Base-by-base conservation (phyloP, 2,797 vertebrate species). In the Gallinago nigripennis region DNA sequence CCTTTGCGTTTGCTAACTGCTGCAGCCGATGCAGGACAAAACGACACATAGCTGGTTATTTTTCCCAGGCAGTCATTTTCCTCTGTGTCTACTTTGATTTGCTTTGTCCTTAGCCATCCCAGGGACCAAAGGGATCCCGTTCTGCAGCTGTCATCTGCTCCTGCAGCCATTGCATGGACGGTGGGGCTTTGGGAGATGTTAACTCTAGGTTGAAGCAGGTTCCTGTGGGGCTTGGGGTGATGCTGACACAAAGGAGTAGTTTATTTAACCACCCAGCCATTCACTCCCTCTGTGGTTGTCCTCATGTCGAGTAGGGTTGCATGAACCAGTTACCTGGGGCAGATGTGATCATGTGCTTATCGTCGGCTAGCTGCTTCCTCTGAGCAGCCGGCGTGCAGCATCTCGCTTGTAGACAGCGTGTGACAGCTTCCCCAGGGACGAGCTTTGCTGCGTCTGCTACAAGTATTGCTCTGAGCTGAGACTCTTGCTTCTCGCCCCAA, bases 361-460 rank as follows among this genome's bases (percentile, higher is more conserved):
- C 3, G 21, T 39, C 86, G 69, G n/a, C 66, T 70, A 1, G 8
- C 65, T 12, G 45, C 80, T 79, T 48, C 71, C 87, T 57, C 45
- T 1, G 1, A 46, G 45, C 76, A 41, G 79, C 46, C 10, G 15
- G 63, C 6, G 1, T 2, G 9, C 78, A 35, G 51, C 65, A 6
- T 85, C 82, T 87, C 12, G 1, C 85, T 89, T 33, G 75, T 75
- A 77, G 86, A 56, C 86, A 75, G 7, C 4, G 12, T 84, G 19
- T 24, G 56, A 48, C 92, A 72, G 81, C 72, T 86, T 95, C 90
- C 90, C 80, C 54, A 33, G 83, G 86, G 88, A 82, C 15, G 23
- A 61, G 77, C 46, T 81, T 69, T 75, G 33, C 86, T 79, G 77
- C 13, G 5, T 61, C 86, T 84, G 71, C 94, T 85, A 20, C 73